phyloP scores from a whole-genome alignment of 2,888 invertebrate species.

The Euzetes globulus region DNA sequence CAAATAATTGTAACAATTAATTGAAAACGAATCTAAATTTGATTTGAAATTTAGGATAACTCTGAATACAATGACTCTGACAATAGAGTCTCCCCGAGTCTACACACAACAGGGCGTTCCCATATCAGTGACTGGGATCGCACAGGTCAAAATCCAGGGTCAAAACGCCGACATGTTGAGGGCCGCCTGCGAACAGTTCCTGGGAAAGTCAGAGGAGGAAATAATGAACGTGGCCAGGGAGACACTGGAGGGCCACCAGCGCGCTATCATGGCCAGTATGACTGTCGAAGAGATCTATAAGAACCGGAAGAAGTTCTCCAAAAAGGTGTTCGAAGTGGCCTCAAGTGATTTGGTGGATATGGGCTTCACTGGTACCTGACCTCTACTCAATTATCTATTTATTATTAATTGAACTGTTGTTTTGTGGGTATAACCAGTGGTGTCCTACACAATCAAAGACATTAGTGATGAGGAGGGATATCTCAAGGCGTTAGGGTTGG shows the following conservation, averaged over 20 bases:
- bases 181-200: conserved; percentile 87
- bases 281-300: conserved; percentile 95
- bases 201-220: conserved; percentile 77
- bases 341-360: conserved; percentile 90
- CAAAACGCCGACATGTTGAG: conserved; percentile 81
- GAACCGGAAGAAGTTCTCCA: conserved; percentile 90
- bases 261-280: conserved; percentile 95
- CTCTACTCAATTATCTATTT: no score
- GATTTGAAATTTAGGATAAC: conserved; percentile 61
- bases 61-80: conserved; percentile 91
- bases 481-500: conserved; percentile 82
- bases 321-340: conserved; percentile 82
- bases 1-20: neutral
- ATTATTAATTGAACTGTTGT: no score
- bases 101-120: conserved; percentile 95
- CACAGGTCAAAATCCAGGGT: conserved; percentile 72
- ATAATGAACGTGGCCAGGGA: conserved; percentile 85
- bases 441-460: conserved; percentile 88
- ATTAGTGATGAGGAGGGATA: conserved; percentile 93
- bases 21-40: conserved; percentile 39
- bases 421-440: conserved; percentile 56
- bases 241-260: conserved; percentile 84
- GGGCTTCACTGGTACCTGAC: conserved; percentile 66
- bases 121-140: conserved; percentile 93
- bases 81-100: conserved; percentile 89